Evolutionary conservation across 2,113 vertebrate genomes (phyloP), one percentile per base, ranked within the genome.

Genomic region (Micronycteris hirsuta): DNA sequence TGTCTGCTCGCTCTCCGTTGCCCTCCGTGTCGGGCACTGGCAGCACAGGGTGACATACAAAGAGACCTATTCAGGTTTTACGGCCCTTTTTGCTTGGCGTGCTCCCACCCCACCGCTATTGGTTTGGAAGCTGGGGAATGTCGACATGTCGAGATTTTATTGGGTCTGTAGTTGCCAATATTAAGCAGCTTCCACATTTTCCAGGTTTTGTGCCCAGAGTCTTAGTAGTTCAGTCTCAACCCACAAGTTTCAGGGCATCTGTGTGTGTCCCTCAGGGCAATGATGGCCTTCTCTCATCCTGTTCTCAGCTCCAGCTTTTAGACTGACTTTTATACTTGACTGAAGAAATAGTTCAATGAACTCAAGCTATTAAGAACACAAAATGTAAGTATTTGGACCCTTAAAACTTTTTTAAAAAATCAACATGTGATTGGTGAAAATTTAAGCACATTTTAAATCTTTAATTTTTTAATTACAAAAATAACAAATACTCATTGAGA

Each of bases 101-200:
- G 12, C 52, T 96, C 92, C 95, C 94, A 82, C 2, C 4, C 4
- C 0, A 45, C 26, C 15, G 19, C 2, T 78, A 61, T 68, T 96
- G 94, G 89, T 41, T 94, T 95, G 85, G 96, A 96, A 98, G 58
- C 15, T 80, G 47, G 83, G 28, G 67, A 94, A 96, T 88, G 93
- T 68, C 7, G 77, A 93, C 63, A 41, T 92, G 85, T 93, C 76
- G 52, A 89, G 28, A 84, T 96, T 98, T 98, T 97, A 94, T 68
- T 98, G 96, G 87, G 92, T 96, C 95, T 88, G 76, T 97, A 95
- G 81, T 82, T 96, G 86, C 92, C 97, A 97, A 24, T 96, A 96
- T 63, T 61, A 96, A 94, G 58, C 87, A 94, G 22, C 93, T 77
- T 73, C 96, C 93, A 81, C 78, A 36, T 97, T 83, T 45, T 96